Conservation (phyloP, 2,888 invertebrate genomes). For the Eueremaeus valkanovi region DNA sequence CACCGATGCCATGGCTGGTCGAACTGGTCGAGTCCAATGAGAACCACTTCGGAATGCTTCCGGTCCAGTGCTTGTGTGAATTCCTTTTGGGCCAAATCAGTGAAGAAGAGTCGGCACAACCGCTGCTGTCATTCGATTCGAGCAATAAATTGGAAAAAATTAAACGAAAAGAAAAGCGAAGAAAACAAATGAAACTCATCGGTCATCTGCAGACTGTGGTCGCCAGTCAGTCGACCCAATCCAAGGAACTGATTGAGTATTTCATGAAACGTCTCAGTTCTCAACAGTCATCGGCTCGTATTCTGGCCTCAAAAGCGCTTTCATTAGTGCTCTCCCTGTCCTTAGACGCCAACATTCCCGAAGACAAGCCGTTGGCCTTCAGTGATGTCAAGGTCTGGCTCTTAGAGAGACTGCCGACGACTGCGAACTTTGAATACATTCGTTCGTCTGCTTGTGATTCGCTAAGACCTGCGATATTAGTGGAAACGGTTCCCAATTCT, state of each 20-base stretch:
- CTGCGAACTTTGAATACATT: conserved; percentile 34
- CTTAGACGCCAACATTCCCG: background rate
- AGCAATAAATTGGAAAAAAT: conserved; percentile 52
- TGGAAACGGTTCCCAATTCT: conserved; percentile 78
- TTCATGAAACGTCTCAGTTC: conserved; percentile 79
- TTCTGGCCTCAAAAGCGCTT: conserved; percentile 63
- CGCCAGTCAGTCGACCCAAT: conserved; percentile 55
- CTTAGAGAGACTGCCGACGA: conserved; percentile 27
- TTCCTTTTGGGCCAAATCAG: conserved; percentile 63
- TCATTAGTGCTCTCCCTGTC: conserved; percentile 44
- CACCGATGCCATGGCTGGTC: conserved; percentile 93
- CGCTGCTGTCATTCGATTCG: conserved; percentile 58
- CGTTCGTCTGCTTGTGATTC: conserved; percentile 56
- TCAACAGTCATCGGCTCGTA: conserved; percentile 69
- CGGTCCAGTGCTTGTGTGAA: conserved; percentile 96
- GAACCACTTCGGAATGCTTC: conserved; percentile 78
- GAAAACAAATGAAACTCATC: conserved; percentile 71
- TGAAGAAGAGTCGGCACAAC: conserved; percentile 56
- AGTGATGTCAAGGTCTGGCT: conserved; percentile 30
- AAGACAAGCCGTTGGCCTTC: background rate
- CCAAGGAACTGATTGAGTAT: conserved; percentile 79
- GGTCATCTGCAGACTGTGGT: conserved; percentile 61
- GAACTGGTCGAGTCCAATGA: conserved; percentile 88
- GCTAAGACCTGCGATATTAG: conserved; percentile 79
- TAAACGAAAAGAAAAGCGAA: conserved; percentile 58